Conservation (phyloP, 2,113 vertebrate genomes). For the Isichthys henryi region DNA sequence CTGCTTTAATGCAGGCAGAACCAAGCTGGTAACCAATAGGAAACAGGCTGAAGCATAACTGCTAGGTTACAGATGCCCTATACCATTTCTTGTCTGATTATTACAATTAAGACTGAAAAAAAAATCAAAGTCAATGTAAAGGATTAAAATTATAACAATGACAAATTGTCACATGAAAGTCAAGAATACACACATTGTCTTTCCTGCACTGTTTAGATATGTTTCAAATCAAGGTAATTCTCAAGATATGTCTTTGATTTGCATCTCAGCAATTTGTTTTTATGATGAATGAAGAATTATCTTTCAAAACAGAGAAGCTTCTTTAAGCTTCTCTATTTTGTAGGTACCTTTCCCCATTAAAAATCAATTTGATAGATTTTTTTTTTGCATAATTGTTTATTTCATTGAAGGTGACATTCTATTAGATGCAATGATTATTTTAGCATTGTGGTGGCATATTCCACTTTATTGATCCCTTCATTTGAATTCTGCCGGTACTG, state of each 20-base stretch:
- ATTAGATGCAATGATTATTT: slow-evolving; percentile 3
- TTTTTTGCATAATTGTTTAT: background rate
- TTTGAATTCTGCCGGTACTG: background rate
- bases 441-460: too few relatives aligned
- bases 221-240: background rate
- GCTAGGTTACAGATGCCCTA: background rate
- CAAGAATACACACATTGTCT: background rate
- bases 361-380: background rate
- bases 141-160: background rate
- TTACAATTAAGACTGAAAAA: background rate
- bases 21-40: background rate
- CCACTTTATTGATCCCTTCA: background rate
- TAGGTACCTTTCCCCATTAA: background rate
- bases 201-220: background rate
- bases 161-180: background rate
- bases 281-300: background rate
- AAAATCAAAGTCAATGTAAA: background rate
- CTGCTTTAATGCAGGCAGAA: background rate
- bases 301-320: background rate
- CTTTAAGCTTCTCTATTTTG: background rate
- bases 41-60: background rate
- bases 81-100: background rate
- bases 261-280: background rate
- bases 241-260: background rate
- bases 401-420: background rate